Conservation (phyloP, 2,113 vertebrate genomes). For the Spheniscus mendiculus region DNA sequence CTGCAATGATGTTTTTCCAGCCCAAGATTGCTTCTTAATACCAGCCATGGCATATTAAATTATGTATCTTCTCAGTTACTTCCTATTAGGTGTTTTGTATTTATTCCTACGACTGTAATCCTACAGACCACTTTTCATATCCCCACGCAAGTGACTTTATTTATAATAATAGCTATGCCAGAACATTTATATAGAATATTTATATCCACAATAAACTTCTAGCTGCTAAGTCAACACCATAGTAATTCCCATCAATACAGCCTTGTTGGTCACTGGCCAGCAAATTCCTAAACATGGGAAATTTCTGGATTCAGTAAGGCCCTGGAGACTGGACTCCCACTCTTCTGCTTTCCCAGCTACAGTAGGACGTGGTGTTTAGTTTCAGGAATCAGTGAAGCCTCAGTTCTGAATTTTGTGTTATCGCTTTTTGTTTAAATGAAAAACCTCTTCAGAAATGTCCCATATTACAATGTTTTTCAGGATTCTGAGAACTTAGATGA, state of each 20-base stretch:
- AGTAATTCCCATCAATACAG: neutral
- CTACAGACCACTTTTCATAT: neutral
- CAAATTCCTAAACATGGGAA: neutral
- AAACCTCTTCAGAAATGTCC: neutral
- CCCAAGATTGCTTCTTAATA: neutral
- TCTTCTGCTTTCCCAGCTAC: neutral
- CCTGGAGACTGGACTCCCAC: neutral
- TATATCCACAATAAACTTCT: neutral
- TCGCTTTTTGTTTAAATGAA: neutral
- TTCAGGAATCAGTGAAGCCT: neutral
- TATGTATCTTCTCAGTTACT: neutral
- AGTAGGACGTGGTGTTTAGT: neutral
- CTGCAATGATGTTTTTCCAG: neutral
- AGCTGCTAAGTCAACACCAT: neutral
- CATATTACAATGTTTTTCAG: neutral
- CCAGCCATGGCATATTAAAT: neutral
- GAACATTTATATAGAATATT: neutral
- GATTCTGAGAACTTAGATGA: neutral
- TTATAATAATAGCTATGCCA: neutral
- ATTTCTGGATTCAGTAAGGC: neutral
- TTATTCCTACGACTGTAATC: neutral
- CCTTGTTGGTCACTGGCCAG: neutral
- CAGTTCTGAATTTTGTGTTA: neutral
- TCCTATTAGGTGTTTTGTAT: neutral
- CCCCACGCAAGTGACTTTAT: neutral